Base-by-base conservation (phyloP, 2,888 invertebrate genomes). In the Euzetes globulus region DNA sequence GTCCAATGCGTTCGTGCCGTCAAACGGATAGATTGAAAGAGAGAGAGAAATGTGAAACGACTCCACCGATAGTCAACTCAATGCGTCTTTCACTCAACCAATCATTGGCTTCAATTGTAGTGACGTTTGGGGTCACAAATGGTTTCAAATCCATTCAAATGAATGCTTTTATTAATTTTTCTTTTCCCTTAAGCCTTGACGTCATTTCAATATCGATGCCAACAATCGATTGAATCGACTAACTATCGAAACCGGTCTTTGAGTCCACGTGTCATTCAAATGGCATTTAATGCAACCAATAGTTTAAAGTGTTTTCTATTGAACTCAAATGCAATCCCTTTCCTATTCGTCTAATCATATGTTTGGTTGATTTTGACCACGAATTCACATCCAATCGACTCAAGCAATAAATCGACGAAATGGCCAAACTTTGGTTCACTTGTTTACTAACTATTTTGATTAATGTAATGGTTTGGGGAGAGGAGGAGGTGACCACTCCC, bases 231-330 rank as follows among this genome's bases (percentile, higher is more conserved):
- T 3, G 33, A 6, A 4, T 60, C 1, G 33, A 33, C 17, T 60
- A 33, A 33, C 11, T 29, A 63, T 63, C 63, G 63, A 63, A 63
- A 29, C 63, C 33, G 63, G 33, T 29, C 4, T 63, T 37, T 15
- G 33, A 33, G n/a, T 63, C 63, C 63, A 63, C 63, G 63, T 63
- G 63, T 63, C 63, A 63, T n/a, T 63, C 33, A 63, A 63, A 58
- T 58, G 58, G 58, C 27, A 58, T 55, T 55, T n/a, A 58, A 58
- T 58, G 58, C 25, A 7, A 58, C 13, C 52, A 52, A 52, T 52
- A 9, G 52, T 50, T n/a, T 50, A 3, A 50, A 15, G 15, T 19
- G 19, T 19, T 19, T 19, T 52, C 52, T 19, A 52, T 52, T 52
- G 52, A 13, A 41, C 41, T 41, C 13, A 7, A 41, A 41, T 41